Base-by-base conservation (phyloP, 2,797 vertebrate species). In the Acipenser ruthenus region DNA sequence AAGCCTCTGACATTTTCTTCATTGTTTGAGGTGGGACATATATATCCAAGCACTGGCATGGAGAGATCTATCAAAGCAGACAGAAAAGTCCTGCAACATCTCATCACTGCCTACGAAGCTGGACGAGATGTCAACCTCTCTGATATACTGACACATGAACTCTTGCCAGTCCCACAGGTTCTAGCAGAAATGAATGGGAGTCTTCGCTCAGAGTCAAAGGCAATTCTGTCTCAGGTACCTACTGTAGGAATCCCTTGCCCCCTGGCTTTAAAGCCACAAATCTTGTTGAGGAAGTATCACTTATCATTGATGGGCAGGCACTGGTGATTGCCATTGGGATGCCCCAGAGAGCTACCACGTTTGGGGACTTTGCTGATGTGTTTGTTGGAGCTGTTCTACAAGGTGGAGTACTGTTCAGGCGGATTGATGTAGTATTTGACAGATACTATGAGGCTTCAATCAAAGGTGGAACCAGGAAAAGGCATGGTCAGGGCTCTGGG, bases 391-490 rank as follows among this genome's bases (percentile, higher is more conserved):
- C 23, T 12, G 64, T 65, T 65, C 64, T 65, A 13, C 50, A 65
- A 65, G 55, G 64, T 55, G 50, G 64, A 50, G 50, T 15, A 65
- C 64, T 60, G 65, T 37, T 37, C 23, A 37, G 2, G 23, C 4
- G 23, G 23, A 37, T 37, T 37, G 4, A 66, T 66, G 65, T 66
- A 53, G 37, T 66, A n/a, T 59, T 66, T 10, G 65, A 66, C 60
- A 37, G 55, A 12, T 66, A 66, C 55, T 12, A 58, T 23, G 47
- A 58, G 65, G 23, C 56, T 48, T 66, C 65, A 58, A 66, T 66
- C 53, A 66, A 65, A 65, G 11, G 53, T 52, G 64, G 64, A 65
- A 65, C 64, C 55, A 15, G 64, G 51, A 65, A 65, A 66, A 52
- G 37, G 52, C 53, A 9, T 59, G 65, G 65, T n/a, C 56, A 23